These are phyloP conservation scores for Tanypteryx hageni DNA, from an alignment of 2,888 invertebrate species.

Conservation along the genomic window DNA sequence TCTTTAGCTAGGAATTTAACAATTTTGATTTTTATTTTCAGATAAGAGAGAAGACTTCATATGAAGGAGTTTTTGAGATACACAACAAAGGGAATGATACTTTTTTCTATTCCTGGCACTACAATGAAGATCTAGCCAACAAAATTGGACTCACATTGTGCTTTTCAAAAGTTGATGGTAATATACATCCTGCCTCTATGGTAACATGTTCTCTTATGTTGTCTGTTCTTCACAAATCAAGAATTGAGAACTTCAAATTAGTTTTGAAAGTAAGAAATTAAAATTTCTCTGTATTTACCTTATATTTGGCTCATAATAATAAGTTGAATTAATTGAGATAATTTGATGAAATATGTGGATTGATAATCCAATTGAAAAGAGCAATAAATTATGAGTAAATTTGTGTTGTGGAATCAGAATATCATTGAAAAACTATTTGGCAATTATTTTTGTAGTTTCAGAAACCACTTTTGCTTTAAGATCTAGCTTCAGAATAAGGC, in stretches of 20 bases:
- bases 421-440: background rate
- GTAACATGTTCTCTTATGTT: background rate
- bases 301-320: background rate
- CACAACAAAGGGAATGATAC: background rate
- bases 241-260: constrained; percentile 18
- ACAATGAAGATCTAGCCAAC: background rate
- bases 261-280: constrained; percentile 20
- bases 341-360: background rate
- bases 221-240: background rate
- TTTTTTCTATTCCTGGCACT: constrained; percentile 22
- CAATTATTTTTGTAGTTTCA: background rate
- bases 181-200: background rate
- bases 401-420: background rate
- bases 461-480: too few relatives aligned
- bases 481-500: too few relatives aligned
- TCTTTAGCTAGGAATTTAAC: too few relatives aligned
- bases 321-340: background rate
- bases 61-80: constrained; percentile 9
- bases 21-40: background rate
- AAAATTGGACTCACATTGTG: constrained; percentile 30
- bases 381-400: background rate
- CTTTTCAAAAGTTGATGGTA: background rate
- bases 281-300: background rate
- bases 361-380: background rate
- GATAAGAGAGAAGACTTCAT: background rate